Evolutionary conservation across 2,797 vertebrate genomes (phyloP), one percentile per base, ranked within the genome.

Genomic region (Protonibea diacanthus): DNA sequence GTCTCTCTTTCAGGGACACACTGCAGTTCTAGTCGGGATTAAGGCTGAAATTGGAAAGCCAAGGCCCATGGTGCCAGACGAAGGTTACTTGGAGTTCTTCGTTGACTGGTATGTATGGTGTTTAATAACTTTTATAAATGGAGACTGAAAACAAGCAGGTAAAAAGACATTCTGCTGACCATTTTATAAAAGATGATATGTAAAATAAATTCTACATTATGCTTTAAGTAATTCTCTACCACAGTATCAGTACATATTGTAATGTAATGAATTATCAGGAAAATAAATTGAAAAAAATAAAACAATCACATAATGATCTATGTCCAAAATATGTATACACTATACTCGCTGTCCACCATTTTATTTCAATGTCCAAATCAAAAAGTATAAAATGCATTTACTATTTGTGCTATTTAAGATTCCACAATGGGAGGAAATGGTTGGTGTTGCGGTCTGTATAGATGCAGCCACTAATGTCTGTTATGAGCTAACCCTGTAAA

Each of bases 21-120:
- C 98, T 2, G 97, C 96, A 59, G 95, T 99, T 83, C 92, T 99
- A 47, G 97, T 99, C 11, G 98, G 98, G 56, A 90, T 99, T 72
- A 99, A 99, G 88, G 97, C 98, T 56, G 98, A 99, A 91, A 97
- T 99, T 89, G 97, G 97, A 52, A 96, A 94, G 53, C 98, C 98
- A 0, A 97, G 92, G 84, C 94, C 86, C 2, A 25, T 56, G 73
- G 60, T 74, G 1, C 60, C 91, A 64, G 23, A 82, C 23, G 91
- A 94, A 81, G 93, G 93, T 8, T 94, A 91, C 68, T 11, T 94
- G 76, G 94, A 94, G 78, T 94, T 94, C 76, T 94, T 94, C 67
- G 94, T 94, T 6, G 94, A 94, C 42, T 94, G 94, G 94, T 95
- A 67, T 2, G 91, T 85, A 2, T 52, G 0, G 0, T 72, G 17